Base-by-base conservation (phyloP, 1,140 invertebrate species). In the Euura lappo region DNA sequence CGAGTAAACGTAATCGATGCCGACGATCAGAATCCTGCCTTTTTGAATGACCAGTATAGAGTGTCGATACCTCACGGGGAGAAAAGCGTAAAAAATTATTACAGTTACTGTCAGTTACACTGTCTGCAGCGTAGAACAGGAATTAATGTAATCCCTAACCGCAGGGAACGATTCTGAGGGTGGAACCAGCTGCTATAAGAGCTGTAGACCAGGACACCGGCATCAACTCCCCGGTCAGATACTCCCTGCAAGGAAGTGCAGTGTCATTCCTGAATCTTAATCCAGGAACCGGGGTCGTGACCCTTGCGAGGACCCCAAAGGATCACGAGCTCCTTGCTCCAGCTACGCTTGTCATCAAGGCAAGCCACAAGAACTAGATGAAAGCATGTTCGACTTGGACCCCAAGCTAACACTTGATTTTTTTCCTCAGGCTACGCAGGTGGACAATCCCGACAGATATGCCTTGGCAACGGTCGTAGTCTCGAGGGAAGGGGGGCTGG, bases 11-110 rank as follows among this genome's bases (percentile, higher is more conserved):
- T 97, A 3, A 91, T 95, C 4, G 96, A 98, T 85, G 95, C 96
- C 0, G 96, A 98, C 81, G 96, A 98, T 87, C 96, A 97, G 87
- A 97, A 97, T 89, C 96, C 96, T 3, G 89, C 88, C 70, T 97
- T 97, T 86, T 78, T 90, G 2, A 90, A 93, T 69, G 93, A 96
- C 64, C 90, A 93, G 76, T 98, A 97, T 83, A 91, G 90, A 43
- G 91, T 93, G 0, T 85, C 90, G 13, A 78, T 97, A 70, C 93
- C 93, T 0, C 90, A 93, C 71, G 84, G 89, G 11, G 88, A 91
- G 2, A 83, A 87, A 78, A 85, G 90, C 80, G 93, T 93, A 81
- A 84, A 75, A 28, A 28, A 28, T 28, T 28, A 28, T 28, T 28
- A 28, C 28, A 28, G 28, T 28, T 28, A 28, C 28, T 28, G 28